phyloP scores from a whole-genome alignment of 2,888 invertebrate species.

The Charanyca ferruginea region DNA sequence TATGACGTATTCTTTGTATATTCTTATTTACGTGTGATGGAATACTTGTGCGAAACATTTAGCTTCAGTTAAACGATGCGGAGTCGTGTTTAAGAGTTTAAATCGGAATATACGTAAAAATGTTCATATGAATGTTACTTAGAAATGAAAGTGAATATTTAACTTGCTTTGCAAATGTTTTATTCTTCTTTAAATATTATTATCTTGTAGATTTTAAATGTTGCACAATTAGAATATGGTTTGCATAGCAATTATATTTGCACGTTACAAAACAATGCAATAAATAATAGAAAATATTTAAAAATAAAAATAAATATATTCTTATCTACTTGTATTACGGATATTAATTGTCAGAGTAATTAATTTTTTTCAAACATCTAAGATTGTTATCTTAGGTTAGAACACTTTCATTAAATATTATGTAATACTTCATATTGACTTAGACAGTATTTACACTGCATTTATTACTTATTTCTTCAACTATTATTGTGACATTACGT shows the following conservation, averaged over 20 bases:
- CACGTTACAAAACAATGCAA: conserved; percentile 46
- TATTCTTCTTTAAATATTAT: conserved; percentile 30
- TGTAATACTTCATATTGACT: conserved; percentile 11
- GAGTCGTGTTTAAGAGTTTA: conserved; percentile 8
- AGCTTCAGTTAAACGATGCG: neutral
- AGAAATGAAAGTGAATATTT: conserved; percentile 32
- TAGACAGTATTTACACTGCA: conserved; percentile 59
- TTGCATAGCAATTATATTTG: conserved; percentile 52
- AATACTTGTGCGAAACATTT: conserved; percentile 17
- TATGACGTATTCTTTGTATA: conserved; percentile 10
- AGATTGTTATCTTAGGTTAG: conserved; percentile 41
- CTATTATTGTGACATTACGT: conserved; percentile 11
- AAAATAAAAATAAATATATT: conserved; percentile 18
- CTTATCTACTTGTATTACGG: conserved; percentile 36
- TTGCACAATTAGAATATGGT: conserved; percentile 58
- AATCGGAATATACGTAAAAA: conserved; percentile 47
- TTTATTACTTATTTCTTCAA: conserved; percentile 46
- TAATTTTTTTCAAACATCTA: conserved; percentile 25
- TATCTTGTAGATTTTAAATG: conserved; percentile 52
- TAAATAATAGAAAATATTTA: conserved; percentile 26
- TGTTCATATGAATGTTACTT: conserved; percentile 27
- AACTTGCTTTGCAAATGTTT: conserved; percentile 48
- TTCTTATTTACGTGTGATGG: conserved; percentile 7
- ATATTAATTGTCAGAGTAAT: conserved; percentile 23
- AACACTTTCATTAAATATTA: conserved; percentile 19